Evolutionary conservation across 2,888 invertebrate genomes (phyloP).

Genomic region (Clivina fossor): DNA sequence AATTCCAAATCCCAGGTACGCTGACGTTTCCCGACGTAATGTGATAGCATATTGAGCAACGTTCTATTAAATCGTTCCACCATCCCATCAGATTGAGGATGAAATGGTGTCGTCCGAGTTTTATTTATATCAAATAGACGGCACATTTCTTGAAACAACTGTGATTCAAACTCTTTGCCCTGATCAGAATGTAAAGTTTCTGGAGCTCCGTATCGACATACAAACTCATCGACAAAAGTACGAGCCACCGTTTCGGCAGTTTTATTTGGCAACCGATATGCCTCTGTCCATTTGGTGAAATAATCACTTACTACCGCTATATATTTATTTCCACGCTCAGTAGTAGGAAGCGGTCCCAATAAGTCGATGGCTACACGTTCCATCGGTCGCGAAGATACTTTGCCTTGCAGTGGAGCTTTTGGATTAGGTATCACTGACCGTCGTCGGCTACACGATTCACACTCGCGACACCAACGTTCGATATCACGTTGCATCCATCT

Average conservation of each 20-base stretch:
- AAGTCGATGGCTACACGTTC: constrained; percentile 15
- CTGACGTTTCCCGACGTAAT: constrained; percentile 11
- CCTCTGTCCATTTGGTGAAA: constrained; percentile 36
- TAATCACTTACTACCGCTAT: constrained; percentile 19
- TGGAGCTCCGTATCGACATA: constrained; percentile 36
- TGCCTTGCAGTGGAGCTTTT: neutral
- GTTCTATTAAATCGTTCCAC: constrained; percentile 39
- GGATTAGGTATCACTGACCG: neutral
- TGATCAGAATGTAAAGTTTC: constrained; percentile 37
- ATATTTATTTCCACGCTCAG: constrained; percentile 9
- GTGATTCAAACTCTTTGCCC: constrained; percentile 40
- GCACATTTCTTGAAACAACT: constrained; percentile 34
- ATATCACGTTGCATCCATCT: neutral
- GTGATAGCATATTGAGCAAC: constrained; percentile 10
- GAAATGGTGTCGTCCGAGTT: constrained; percentile 38
- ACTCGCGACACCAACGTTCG: constrained; percentile 12
- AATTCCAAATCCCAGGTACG: constrained; percentile 7
- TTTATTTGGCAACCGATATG: constrained; percentile 35
- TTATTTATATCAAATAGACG: constrained; percentile 34
- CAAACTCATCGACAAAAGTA: constrained; percentile 34
- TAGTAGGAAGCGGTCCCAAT: constrained; percentile 5
- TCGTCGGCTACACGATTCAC: constrained; percentile 4
- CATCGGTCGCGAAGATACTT: neutral
- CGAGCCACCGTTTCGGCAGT: constrained; percentile 41
- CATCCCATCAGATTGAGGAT: constrained; percentile 39